A percentile compares a stretch with the other conserved stretches of the same genome.
phyloP scores from a whole-genome alignment of 2,113 vertebrate genomes.

The Mustelus asterias region DNA sequence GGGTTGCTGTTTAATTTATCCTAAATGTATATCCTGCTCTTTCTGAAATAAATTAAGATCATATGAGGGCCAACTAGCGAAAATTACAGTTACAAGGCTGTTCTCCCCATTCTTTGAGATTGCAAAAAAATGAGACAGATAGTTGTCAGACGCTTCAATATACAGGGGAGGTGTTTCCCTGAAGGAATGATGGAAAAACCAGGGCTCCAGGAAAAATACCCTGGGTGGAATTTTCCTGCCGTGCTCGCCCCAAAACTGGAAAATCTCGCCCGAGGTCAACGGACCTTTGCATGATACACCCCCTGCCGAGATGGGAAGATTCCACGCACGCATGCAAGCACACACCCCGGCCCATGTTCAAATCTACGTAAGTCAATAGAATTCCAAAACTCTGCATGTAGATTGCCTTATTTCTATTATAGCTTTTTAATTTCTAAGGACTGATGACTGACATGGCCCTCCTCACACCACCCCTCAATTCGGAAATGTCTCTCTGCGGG shows the following conservation, averaged over 20 bases:
- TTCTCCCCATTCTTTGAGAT: neutral
- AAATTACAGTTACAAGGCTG: neutral
- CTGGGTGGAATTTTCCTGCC: too few relatives aligned
- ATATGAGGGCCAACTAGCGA: neutral
- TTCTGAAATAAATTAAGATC: neutral
- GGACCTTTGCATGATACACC: too few relatives aligned
- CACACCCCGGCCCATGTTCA: too few relatives aligned
- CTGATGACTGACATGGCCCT: neutral
- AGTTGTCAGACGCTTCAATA: neutral
- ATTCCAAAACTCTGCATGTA: neutral
- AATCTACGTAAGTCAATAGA: too few relatives aligned
- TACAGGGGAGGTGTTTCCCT: neutral
- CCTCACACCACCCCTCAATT: neutral
- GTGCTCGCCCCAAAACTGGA: too few relatives aligned
- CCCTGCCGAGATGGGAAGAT: too few relatives aligned
- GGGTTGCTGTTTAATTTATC: neutral
- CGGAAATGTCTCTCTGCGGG: neutral
- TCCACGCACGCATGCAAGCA: too few relatives aligned
- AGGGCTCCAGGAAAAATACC: too few relatives aligned
- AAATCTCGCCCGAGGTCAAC: too few relatives aligned
- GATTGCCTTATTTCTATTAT: neutral
- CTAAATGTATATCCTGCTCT: neutral
- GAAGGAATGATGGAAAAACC: neutral
- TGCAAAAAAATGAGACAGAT: neutral
- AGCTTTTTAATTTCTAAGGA: neutral